phyloP scores from a whole-genome alignment of 1,140 invertebrate species.

The Polyergus mexicanus region DNA sequence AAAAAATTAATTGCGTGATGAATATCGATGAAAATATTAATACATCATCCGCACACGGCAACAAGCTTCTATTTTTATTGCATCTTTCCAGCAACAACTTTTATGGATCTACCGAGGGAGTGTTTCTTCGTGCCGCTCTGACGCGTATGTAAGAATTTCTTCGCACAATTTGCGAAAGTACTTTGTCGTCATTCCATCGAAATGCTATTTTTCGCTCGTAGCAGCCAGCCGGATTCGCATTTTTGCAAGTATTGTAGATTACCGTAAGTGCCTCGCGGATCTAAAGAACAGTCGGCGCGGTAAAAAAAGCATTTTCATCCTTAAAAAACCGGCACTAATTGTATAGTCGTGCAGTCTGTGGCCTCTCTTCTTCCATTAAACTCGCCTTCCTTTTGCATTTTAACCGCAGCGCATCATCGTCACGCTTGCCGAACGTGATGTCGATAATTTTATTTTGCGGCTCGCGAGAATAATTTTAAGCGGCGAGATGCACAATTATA shows the following conservation, averaged over 20 bases:
- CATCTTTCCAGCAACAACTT: background rate
- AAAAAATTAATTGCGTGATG: background rate
- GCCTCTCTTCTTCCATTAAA: conserved; percentile 44
- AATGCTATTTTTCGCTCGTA: conserved; percentile 52
- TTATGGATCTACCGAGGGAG: background rate
- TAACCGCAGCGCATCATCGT: conserved; percentile 42
- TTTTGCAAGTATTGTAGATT: conserved; percentile 65
- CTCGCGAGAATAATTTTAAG: conserved; percentile 1
- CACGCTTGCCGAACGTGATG: conserved; percentile 21
- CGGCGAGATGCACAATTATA: conserved; percentile 17
- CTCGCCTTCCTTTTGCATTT: conserved; percentile 37
- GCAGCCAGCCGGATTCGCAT: conserved; percentile 26
- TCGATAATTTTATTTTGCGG: conserved; percentile 35
- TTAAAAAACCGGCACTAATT: conserved; percentile 62
- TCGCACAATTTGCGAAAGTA: conserved; percentile 49
- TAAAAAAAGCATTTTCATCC: conserved; percentile 59
- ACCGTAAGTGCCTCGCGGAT: conserved; percentile 42
- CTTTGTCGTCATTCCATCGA: conserved; percentile 25
- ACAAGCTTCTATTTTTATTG: background rate
- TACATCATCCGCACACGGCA: background rate
- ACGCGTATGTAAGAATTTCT: conserved; percentile 40
- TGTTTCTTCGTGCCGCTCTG: conserved; percentile 6
- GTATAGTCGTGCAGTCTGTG: conserved; percentile 5
- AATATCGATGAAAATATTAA: too few relatives aligned
- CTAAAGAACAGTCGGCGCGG: conserved; percentile 43